Percentiles rank a stretch among this genome's conserved stretches.
Conservation (phyloP, 2,888 invertebrate genomes). For the Apeira syringaria region DNA sequence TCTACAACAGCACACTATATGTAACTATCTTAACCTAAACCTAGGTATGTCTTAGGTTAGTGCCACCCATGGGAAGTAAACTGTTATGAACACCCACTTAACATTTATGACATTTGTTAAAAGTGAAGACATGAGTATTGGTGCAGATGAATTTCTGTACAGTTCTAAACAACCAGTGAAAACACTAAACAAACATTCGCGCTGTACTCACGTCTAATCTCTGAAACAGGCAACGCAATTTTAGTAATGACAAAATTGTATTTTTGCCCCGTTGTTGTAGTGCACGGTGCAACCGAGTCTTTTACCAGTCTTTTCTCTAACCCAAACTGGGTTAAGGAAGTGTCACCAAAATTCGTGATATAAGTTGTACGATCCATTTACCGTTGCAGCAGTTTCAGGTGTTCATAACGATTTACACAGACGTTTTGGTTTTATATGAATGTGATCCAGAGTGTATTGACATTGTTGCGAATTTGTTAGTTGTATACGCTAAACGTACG, state of each 20-base stretch:
- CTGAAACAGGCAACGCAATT: slow-evolving; percentile 79
- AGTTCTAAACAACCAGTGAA: slow-evolving; percentile 58
- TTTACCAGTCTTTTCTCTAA: no score
- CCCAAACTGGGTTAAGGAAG: slow-evolving; percentile 9
- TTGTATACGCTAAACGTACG: no score
- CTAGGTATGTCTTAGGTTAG: slow-evolving; percentile 46
- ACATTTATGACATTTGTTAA: slow-evolving; percentile 48
- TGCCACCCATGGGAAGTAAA: slow-evolving; percentile 60
- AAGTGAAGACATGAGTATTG: slow-evolving; percentile 48
- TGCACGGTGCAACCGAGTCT: background rate
- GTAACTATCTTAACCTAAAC: slow-evolving; percentile 30
- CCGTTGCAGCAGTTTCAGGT: slow-evolving; percentile 43
- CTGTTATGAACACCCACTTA: slow-evolving; percentile 78
- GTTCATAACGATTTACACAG: slow-evolving; percentile 72
- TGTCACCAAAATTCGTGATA: slow-evolving; percentile 19
- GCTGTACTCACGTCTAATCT: slow-evolving; percentile 82
- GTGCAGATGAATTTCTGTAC: slow-evolving; percentile 57
- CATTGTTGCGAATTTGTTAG: background rate
- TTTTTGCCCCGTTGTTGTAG: slow-evolving; percentile 7
- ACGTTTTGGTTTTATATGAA: slow-evolving; percentile 11
- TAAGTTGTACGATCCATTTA: slow-evolving; percentile 23
- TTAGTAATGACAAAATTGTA: slow-evolving; percentile 47
- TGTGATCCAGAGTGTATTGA: slow-evolving; percentile 1
- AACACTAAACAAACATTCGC: slow-evolving; percentile 73
- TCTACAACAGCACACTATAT: slow-evolving; percentile 38